Percentiles rank a stretch among this genome's conserved stretches.
Conservation (phyloP, 2,888 invertebrate species). For the Fabriciana adippe region DNA sequence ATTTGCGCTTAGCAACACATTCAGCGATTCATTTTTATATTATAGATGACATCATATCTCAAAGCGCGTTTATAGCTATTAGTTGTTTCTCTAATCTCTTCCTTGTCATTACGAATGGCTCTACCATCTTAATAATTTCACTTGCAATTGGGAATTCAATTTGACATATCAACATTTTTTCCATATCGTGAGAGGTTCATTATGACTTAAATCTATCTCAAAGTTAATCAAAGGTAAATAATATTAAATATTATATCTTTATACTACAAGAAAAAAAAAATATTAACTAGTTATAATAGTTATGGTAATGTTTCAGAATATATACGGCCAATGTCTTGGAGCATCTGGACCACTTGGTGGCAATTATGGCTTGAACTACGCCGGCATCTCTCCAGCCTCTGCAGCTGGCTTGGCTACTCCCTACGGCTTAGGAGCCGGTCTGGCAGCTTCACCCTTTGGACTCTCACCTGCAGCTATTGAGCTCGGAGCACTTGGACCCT, state of each 20-base stretch:
- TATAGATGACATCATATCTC: too few relatives aligned
- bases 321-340: constrained; percentile 35
- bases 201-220: not conserved
- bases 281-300: not conserved
- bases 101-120: not conserved
- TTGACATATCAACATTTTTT: too few relatives aligned
- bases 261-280: not conserved
- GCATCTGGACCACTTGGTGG: constrained; percentile 21
- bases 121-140: too few relatives aligned
- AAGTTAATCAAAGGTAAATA: not conserved
- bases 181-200: too few relatives aligned
- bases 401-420: constrained; percentile 23
- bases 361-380: constrained; percentile 14
- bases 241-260: not conserved
- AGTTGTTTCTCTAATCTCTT: not conserved
- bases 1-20: too few relatives aligned
- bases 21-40: too few relatives aligned
- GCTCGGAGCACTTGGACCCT: constrained; percentile 20
- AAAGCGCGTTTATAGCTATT: too few relatives aligned
- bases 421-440: constrained; percentile 22
- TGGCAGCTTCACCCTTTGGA: constrained; percentile 29
- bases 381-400: constrained; percentile 7
- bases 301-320: constrained; percentile 36
- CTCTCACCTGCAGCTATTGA: constrained; percentile 30
- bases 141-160: too few relatives aligned